A percentile compares a stretch with the other conserved stretches of the same genome.
phyloP scores from a whole-genome alignment of 2,888 invertebrate genomes.

The Lithophane socia region DNA sequence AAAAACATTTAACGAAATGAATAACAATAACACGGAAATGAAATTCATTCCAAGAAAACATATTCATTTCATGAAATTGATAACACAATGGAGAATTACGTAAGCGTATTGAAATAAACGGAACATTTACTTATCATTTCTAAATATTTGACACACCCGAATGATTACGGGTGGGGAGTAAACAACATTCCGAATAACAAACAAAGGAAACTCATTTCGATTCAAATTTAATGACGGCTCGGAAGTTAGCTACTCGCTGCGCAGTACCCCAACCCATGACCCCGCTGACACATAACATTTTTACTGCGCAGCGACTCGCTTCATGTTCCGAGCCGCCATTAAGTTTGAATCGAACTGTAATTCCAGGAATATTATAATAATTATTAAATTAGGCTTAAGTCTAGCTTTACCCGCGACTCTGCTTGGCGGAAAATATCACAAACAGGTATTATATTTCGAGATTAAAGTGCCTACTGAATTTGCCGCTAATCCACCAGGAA shows the following conservation, averaged over 20 bases:
- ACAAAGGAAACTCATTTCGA: conserved; percentile 14
- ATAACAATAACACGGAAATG: conserved; percentile 47
- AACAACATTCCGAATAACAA: conserved; percentile 28
- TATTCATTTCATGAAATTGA: conserved; percentile 32
- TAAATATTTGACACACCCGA: conserved; percentile 41
- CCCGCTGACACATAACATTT: too few relatives aligned
- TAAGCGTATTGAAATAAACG: conserved; percentile 48
- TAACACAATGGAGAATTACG: conserved; percentile 49
- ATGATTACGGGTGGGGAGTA: conserved; percentile 28
- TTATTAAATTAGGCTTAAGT: background rate
- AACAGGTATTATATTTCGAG: background rate
- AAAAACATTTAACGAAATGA: conserved; percentile 35
- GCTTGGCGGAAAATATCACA: conserved; percentile 14
- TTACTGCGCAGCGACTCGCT: too few relatives aligned
- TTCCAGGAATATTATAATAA: conserved; percentile 20
- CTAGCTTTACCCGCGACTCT: background rate
- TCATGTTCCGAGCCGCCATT: too few relatives aligned
- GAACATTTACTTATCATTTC: conserved; percentile 26
- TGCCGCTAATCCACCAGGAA: background rate
- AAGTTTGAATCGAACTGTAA: too few relatives aligned
- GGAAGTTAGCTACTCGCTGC: too few relatives aligned
- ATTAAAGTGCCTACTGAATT: background rate
- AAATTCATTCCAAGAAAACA: conserved; percentile 47
- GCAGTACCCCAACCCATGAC: too few relatives aligned
- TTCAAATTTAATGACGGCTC: too few relatives aligned